Percentiles rank a stretch among this genome's conserved stretches.
phyloP scores from a whole-genome alignment of 2,797 vertebrate genomes.

The Coccyzus lansbergi region DNA sequence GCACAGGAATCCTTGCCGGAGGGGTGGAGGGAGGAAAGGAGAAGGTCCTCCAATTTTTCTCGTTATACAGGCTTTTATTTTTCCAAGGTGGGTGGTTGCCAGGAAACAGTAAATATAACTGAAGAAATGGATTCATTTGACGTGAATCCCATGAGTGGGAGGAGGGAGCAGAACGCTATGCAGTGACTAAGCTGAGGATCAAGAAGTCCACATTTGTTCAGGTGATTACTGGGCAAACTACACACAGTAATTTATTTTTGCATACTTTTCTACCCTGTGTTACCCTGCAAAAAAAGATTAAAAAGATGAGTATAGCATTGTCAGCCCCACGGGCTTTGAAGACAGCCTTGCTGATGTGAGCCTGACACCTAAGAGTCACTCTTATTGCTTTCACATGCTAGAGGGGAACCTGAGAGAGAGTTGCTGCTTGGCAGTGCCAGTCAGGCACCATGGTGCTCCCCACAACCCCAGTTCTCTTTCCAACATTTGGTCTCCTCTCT shows the following conservation, averaged over 20 bases:
- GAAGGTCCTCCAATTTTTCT: background rate
- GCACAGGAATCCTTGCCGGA: background rate
- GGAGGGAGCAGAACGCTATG: background rate
- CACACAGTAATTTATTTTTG: background rate
- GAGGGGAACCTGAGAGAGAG: background rate
- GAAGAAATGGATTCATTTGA: conserved; percentile 34
- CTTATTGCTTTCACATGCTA: fast-evolving
- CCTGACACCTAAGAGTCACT: background rate
- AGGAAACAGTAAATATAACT: conserved; percentile 22
- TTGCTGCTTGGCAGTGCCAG: background rate
- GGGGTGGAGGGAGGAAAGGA: background rate
- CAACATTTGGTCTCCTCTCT: background rate
- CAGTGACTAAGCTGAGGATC: background rate
- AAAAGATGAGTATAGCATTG: background rate
- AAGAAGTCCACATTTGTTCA: conserved; percentile 6
- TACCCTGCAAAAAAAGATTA: background rate
- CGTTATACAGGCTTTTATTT: background rate
- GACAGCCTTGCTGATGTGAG: background rate
- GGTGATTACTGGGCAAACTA: background rate
- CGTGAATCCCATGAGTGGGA: background rate
- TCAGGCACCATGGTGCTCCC: background rate
- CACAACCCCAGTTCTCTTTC: background rate
- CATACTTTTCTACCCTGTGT: background rate
- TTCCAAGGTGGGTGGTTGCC: conserved; percentile 33
- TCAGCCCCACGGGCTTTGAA: background rate